phyloP scores from a whole-genome alignment of 2,888 invertebrate species.

The Mimumesa dahlbomi region DNA sequence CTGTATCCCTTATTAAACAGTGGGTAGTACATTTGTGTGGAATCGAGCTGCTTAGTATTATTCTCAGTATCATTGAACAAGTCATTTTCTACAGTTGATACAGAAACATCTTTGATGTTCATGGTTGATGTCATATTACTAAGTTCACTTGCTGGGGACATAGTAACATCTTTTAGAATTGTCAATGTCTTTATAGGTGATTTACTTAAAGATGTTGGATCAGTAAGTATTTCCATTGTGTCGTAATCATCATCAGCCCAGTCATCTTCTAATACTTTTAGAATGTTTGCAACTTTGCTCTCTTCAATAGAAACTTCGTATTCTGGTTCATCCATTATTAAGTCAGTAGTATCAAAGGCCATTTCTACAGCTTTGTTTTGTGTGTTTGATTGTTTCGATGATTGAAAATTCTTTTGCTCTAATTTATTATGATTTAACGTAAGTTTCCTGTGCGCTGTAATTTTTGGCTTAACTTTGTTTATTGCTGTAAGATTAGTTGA shows the following conservation, averaged over 20 bases:
- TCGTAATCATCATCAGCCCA: slow-evolving; percentile 77
- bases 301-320: slow-evolving; percentile 70
- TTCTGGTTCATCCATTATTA: slow-evolving; percentile 74
- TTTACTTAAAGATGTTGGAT: slow-evolving; percentile 3
- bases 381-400: slow-evolving; percentile 44
- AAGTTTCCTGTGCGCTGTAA: too few relatives aligned
- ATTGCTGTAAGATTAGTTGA: too few relatives aligned
- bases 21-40: slow-evolving; percentile 68
- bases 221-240: slow-evolving; percentile 63
- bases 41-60: slow-evolving; percentile 11
- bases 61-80: slow-evolving; percentile 52
- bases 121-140: slow-evolving; percentile 81
- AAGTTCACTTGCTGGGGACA: slow-evolving; percentile 82
- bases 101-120: slow-evolving; percentile 79
- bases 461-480: too few relatives aligned
- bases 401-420: slow-evolving; percentile 36
- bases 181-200: slow-evolving; percentile 64
- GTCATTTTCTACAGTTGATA: slow-evolving; percentile 49
- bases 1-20: slow-evolving; percentile 72
- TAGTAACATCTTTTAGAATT: slow-evolving; percentile 55
- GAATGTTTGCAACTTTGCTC: slow-evolving; percentile 70
- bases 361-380: slow-evolving; percentile 58
- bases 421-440: too few relatives aligned
- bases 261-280: slow-evolving; percentile 78
- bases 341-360: slow-evolving; percentile 75